Evolutionary conservation across 2,888 invertebrate genomes (phyloP), one percentile per base, ranked within the genome.

Genomic region (Pristionchus fissidentatus): DNA sequence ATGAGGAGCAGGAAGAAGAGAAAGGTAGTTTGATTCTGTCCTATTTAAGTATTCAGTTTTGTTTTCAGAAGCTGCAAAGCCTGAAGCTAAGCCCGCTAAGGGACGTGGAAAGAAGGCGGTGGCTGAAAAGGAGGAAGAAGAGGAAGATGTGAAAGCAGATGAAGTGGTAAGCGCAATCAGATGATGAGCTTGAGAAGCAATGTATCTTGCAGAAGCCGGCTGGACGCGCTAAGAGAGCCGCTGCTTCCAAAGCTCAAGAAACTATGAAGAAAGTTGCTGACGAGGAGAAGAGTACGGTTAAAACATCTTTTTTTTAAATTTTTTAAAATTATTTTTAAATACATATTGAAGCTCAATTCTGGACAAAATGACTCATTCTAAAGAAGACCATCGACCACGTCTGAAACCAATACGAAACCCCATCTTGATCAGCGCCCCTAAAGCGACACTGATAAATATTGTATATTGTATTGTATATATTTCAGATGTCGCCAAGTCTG

Each of bases 141-240:
- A 77, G 75, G 22, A 5, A 1, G 75, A 49, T 15, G 19, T 49
- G 19, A 49, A 49, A 15, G 49, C 19, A 49, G 49, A 49, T 49
- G 49, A 49, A 49, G 49, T 49, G 10, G 49, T 19, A 49, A 49
- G 49, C 13, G 19, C 13, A 19, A 49, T 15, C 13, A 49, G 19
- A 19, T 62, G 29, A 62, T 46, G 46, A 29, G 29, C n/a, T 73
- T 38, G 2, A 26, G 0, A 66, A 7, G 22, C 38, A 32, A 22
- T 66, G n/a, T 15, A 49, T 46, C 3, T 49, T 49, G 19, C 29
- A 77, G 79, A 79, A 79, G 57, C 41, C 57, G 19, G 57, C 26
- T 38, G 79, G 57, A 4, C 79, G 79, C 22, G 55, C 79, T 10
- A 55, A 79, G 79, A 35, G 79, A 38, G 79, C 49, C 22, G 79